Conservation (phyloP, 2,113 vertebrate genomes). For the Neolamprologus falcicula region DNA sequence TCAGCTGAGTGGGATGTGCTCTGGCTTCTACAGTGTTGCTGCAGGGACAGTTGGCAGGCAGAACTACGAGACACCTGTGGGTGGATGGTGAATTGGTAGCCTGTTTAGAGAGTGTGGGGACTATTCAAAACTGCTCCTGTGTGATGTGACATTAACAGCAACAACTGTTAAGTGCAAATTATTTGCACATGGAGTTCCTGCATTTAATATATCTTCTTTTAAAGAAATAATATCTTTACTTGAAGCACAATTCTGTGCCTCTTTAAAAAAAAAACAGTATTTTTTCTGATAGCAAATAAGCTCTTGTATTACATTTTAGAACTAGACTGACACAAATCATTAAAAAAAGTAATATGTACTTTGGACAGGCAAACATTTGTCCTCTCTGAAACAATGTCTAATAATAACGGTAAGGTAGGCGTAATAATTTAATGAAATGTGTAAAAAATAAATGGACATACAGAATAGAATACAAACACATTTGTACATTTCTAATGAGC, state of each 20-base stretch:
- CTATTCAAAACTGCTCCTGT: not conserved
- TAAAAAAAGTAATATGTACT: not conserved
- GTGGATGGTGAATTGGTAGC: slow-evolving; percentile 16
- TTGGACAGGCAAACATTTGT: not conserved
- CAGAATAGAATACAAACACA: not conserved
- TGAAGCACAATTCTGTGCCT: not conserved
- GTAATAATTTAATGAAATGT: not conserved
- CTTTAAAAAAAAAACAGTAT: not conserved
- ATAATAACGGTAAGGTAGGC: not conserved
- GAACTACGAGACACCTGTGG: slow-evolving; percentile 8
- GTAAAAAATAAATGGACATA: not conserved
- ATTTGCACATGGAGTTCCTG: not conserved
- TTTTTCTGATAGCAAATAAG: not conserved
- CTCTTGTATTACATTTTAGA: not conserved
- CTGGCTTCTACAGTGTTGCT: not conserved
- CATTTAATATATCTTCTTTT: not conserved
- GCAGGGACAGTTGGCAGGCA: slow-evolving; percentile 29
- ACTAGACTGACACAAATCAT: not conserved
- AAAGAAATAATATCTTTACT: not conserved
- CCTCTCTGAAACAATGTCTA: not conserved
- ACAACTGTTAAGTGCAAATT: slow-evolving; percentile 47
- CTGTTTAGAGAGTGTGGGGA: slow-evolving; percentile 17
- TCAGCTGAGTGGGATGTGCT: not conserved
- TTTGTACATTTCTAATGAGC: not conserved
- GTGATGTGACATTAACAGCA: slow-evolving; percentile 12